Evolutionary conservation across 2,888 invertebrate genomes (phyloP), one percentile per base, ranked within the genome.

Genomic region (Oligia latruncula): DNA sequence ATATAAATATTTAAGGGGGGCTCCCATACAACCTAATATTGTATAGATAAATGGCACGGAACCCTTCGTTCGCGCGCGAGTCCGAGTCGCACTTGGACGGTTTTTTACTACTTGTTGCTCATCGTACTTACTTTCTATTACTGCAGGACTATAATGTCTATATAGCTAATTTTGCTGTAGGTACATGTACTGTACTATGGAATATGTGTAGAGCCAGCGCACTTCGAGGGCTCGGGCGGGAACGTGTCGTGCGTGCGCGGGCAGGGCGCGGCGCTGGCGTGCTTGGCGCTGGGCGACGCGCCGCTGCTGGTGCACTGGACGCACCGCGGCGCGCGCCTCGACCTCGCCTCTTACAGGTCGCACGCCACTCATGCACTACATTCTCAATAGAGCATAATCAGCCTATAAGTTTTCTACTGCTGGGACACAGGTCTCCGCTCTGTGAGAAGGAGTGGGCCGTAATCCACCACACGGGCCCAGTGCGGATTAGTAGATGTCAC

Each of bases 271-370:
- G 97, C 97, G 60, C 96, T 99, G 84, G 96, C 97, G 86, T 99
- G 99, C 93, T 97, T 97, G 87, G 98, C 98, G 70, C 98, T 97
- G 84, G 99, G 99, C 2, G 99, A 99, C 94, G 97, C 97, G 89
- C 99, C 99, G 17, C 98, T 99, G 88, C 97, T 97, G 87, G 97
- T 98, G 78, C 97, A 97, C 81, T 99, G 99, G 99, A 97, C 97
- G 81, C 98, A 97, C 90, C 97, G 97, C 90, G 97, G 98, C 91
- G 96, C 95, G 87, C 97, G 97, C 73, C 97, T 98, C 84, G 98
- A 98, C 91, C 95, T 97, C 77, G 97, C 97, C 91, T 97, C 97
- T 82, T 98, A 97, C 94, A 94, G 97, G 93, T 75, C 17, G 4
- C n/a, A 20, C 64, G 4, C 40, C 65, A n/a, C 17, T 40, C 17